Evolutionary conservation across 2,797 vertebrate genomes (phyloP), one percentile per base, ranked within the genome.

Genomic region (Mormyrops boulengeri): DNA sequence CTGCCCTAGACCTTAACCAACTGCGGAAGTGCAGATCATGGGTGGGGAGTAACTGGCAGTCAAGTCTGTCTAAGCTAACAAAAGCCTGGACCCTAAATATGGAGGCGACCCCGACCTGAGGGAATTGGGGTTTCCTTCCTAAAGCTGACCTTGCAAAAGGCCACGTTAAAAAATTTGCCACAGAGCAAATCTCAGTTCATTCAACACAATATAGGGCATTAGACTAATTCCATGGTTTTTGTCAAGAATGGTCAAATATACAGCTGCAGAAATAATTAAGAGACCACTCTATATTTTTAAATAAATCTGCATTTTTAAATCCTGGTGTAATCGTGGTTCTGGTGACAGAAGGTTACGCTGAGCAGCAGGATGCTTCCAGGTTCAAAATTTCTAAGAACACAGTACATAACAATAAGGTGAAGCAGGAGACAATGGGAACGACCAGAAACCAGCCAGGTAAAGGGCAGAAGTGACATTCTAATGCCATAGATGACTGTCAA

Each of bases 111-210:
- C 94, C 93, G 94, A 95, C 95, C 94, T 89, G 60, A 90, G 97
- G 97, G 96, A 97, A 95, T 95, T 94, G 95, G 90, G 60, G 86
- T 96, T 98, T 98, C 97, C 98, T 98, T 99, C 97, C 98, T 98
- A 95, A 95, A 96, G 96, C 97, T 97, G 97, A 96, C 95, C 92
- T 95, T 97, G 96, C 97, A 97, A 95, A 95, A 91, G 91, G 91
- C 90, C 66, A 90, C 84, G 90, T 92, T 92, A 93, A 93, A 93
- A 93, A 84, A 90, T 34, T 89, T 90, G 92, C 93, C 93, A 95
- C 91, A 89, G 66, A 89, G 88, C 41, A 91, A 91, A 2, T 90
- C 86, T 17, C 19, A 89, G 91, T 92, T 92, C 88, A 92, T 88
- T 57, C 50, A 90, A 84, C 30, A 73, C 66, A 91, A 52, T 90